Evolutionary conservation across 2,113 vertebrate genomes (phyloP).

Genomic region (Muntiacus reevesi): DNA sequence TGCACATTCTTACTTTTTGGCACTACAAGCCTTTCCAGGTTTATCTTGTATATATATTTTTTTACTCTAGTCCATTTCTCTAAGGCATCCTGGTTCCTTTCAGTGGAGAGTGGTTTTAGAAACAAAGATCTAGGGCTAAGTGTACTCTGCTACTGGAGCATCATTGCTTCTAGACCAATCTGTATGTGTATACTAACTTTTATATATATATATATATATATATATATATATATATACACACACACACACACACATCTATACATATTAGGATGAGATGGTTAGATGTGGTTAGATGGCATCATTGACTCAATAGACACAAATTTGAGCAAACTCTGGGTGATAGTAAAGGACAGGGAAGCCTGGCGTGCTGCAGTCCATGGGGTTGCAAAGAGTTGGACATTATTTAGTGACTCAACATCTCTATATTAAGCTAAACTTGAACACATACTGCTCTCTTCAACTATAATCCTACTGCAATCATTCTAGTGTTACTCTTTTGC

Average conservation of each 20-base stretch:
- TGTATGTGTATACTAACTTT: neutral
- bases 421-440: neutral
- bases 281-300: too few species aligned
- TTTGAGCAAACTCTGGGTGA: too few species aligned
- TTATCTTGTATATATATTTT: neutral
- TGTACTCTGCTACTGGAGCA: neutral
- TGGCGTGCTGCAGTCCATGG: too few species aligned
- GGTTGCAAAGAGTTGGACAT: too few species aligned
- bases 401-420: too few species aligned
- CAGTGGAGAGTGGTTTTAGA: neutral
- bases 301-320: too few species aligned
- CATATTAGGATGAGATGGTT: neutral
- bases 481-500: neutral
- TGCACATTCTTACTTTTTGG: neutral
- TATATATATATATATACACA: too few species aligned
- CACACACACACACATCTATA: neutral
- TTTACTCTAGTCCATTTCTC: neutral
- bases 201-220: too few species aligned
- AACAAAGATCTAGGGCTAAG: neutral
- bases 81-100: neutral
- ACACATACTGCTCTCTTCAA: neutral
- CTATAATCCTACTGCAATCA: neutral
- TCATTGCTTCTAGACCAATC: neutral
- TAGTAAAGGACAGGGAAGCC: too few species aligned
- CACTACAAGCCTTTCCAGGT: neutral